Percentiles rank a stretch among this genome's conserved stretches.
phyloP scores from a whole-genome alignment of 2,113 vertebrate genomes.

The Poeciliopsis turrubarensis region DNA sequence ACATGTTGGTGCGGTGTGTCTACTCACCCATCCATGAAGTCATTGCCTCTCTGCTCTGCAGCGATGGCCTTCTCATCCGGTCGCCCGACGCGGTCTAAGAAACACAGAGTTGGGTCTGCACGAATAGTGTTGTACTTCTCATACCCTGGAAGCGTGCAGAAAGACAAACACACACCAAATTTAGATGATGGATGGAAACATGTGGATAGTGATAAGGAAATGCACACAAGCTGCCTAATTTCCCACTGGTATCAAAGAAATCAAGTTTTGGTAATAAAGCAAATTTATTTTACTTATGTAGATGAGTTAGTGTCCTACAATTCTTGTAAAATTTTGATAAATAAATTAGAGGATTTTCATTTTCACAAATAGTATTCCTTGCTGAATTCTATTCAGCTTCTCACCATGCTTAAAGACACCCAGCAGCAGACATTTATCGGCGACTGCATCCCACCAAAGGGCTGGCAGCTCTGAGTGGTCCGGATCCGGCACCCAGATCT shows the following conservation, averaged over 20 bases:
- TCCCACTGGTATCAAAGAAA: conserved; percentile 17
- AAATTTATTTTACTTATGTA: neutral
- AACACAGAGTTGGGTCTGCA: conserved; percentile 92
- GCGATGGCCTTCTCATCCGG: conserved; percentile 98
- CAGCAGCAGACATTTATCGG: conserved; percentile 95
- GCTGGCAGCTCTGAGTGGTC: conserved; percentile 95
- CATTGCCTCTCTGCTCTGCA: conserved; percentile 95
- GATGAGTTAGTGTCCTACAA: neutral
- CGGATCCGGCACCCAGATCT: conserved; percentile 95
- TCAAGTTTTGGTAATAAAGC: neutral
- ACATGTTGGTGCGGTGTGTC: neutral
- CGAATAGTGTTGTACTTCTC: conserved; percentile 98
- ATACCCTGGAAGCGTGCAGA: conserved; percentile 83
- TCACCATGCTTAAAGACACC: conserved; percentile 97
- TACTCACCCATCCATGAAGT: conserved; percentile 95
- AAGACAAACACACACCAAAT: conserved; percentile 24
- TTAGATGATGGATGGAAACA: conserved; percentile 26
- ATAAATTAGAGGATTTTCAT: neutral
- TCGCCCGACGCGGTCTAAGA: conserved; percentile 94
- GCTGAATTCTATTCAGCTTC: conserved; percentile 39
- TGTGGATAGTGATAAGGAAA: neutral
- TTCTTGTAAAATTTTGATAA: neutral
- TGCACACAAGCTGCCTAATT: conserved; percentile 19
- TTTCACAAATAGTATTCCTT: neutral
- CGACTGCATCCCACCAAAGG: conserved; percentile 93